Conservation (phyloP, 1,140 invertebrate species). For the Bombus turneri region DNA sequence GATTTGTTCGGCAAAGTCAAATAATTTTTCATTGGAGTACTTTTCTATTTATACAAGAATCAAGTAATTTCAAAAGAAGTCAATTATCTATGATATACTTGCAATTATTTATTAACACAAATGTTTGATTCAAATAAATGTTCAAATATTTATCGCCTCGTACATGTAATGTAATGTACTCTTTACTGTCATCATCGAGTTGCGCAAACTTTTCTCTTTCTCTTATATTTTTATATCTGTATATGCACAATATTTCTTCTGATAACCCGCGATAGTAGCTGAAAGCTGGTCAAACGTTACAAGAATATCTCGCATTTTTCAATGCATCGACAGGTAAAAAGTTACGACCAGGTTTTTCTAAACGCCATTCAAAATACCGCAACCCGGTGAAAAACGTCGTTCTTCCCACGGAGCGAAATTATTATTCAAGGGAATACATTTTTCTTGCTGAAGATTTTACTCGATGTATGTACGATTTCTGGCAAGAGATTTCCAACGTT, state of each 20-base stretch:
- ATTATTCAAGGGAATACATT: constrained; percentile 16
- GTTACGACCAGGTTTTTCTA: background rate
- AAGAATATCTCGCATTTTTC: background rate
- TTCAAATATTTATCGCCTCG: too few species aligned
- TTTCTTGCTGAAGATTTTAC: background rate
- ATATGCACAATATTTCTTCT: background rate
- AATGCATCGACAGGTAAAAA: constrained; percentile 28
- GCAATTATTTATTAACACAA: too few species aligned
- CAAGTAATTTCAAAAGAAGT: too few species aligned
- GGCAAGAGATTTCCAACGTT: constrained; percentile 7
- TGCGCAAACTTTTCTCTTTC: too few species aligned
- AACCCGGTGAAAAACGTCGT: constrained; percentile 13
- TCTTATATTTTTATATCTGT: too few species aligned
- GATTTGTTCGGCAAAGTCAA: too few species aligned
- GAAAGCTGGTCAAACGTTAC: background rate
- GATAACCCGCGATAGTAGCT: background rate
- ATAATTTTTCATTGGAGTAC: too few species aligned
- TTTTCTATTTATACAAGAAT: too few species aligned
- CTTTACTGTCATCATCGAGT: too few species aligned
- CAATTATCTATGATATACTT: too few species aligned
- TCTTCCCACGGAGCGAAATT: constrained; percentile 21
- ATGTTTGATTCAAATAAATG: too few species aligned
- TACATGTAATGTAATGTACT: too few species aligned
- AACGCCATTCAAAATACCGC: constrained; percentile 26
- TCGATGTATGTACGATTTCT: background rate